Conservation (phyloP, 2,888 invertebrate genomes). For the Bombylius major region DNA sequence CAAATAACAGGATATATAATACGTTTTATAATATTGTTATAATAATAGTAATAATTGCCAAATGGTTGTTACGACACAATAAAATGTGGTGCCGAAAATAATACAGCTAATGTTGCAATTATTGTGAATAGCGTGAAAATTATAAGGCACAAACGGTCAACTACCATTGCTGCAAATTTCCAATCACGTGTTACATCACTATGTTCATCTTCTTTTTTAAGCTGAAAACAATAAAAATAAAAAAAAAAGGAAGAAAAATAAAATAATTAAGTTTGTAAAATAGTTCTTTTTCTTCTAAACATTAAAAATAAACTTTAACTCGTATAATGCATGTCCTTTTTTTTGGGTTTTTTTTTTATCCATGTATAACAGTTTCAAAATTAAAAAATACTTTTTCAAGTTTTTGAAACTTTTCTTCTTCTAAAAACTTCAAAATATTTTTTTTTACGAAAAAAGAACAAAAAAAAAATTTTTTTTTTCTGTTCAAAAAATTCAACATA, state of each 20-base stretch:
- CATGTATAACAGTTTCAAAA: too few species aligned
- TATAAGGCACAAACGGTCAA: constrained; percentile 98
- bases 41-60: neutral
- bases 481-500: too few species aligned
- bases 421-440: too few species aligned
- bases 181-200: constrained; percentile 92
- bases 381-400: too few species aligned
- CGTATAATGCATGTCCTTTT: too few species aligned
- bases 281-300: too few species aligned
- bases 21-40: constrained; percentile 6
- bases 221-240: constrained; percentile 39
- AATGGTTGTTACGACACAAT: constrained; percentile 63
- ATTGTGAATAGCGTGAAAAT: constrained; percentile 97
- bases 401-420: too few species aligned
- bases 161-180: constrained; percentile 99
- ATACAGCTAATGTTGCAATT: constrained; percentile 90
- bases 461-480: too few species aligned
- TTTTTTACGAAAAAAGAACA: too few species aligned
- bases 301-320: too few species aligned
- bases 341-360: too few species aligned
- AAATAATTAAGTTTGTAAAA: neutral
- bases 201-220: constrained; percentile 85
- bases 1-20: constrained; percentile 13
- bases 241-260: neutral
- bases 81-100: constrained; percentile 91